Evolutionary conservation across 2,797 vertebrate species (phyloP).

Genomic region (Cephalopachus bancanus): DNA sequence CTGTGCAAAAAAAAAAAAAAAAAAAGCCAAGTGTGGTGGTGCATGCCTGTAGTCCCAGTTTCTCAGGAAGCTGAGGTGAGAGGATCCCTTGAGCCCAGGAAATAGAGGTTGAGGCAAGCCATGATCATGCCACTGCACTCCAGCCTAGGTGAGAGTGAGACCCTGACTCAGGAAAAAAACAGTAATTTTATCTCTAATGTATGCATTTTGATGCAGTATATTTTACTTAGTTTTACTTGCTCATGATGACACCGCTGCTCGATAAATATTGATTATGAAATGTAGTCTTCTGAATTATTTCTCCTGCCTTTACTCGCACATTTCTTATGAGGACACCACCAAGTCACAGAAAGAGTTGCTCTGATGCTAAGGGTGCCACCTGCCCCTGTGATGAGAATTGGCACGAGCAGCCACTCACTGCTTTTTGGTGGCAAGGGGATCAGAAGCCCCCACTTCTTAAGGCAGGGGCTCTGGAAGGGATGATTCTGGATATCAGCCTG

Average conservation of each 20-base stretch:
- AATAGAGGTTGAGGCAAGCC: too few species aligned
- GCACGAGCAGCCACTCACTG: background rate
- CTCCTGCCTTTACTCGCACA: fast-evolving
- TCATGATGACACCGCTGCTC: background rate
- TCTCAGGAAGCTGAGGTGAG: too few species aligned
- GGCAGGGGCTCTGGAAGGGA: background rate
- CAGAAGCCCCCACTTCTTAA: background rate
- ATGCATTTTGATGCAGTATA: background rate
- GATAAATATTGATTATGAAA: background rate
- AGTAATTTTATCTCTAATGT: background rate
- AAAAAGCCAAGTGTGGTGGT: too few species aligned
- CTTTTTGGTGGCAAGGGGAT: background rate
- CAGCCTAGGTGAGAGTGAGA: too few species aligned
- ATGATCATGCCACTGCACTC: too few species aligned
- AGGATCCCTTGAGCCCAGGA: too few species aligned
- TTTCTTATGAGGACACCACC: fast-evolving
- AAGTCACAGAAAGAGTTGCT: fast-evolving
- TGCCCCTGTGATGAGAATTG: fast-evolving
- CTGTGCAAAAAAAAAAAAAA: too few species aligned
- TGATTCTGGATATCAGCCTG: background rate
- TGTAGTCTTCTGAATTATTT: background rate
- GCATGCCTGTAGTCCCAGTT: too few species aligned
- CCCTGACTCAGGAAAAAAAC: too few species aligned
- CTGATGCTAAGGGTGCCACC: fast-evolving
- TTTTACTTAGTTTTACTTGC: fast-evolving